Conservation (phyloP, 2,797 vertebrate genomes). For the Pseudomugil gertrudae region DNA sequence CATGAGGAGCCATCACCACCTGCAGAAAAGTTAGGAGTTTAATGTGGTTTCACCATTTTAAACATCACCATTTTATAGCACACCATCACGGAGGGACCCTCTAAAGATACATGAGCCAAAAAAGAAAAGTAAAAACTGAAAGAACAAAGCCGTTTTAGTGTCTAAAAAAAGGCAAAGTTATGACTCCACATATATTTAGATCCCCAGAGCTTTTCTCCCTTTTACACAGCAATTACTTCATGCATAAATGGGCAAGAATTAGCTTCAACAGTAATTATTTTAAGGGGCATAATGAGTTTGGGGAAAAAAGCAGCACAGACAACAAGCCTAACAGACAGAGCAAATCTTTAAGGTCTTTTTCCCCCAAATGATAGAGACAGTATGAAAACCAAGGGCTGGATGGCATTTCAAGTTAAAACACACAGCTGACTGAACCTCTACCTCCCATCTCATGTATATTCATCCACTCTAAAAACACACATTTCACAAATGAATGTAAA, state of each 20-base stretch:
- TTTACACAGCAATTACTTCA: constrained; percentile 70
- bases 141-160: constrained; percentile 40
- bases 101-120: constrained; percentile 53
- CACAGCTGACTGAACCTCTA: constrained; percentile 72
- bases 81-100: constrained; percentile 49
- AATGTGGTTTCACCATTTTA: constrained; percentile 19
- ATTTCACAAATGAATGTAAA: constrained; percentile 40
- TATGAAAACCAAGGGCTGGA: constrained; percentile 53
- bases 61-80: background rate
- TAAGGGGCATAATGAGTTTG: constrained; percentile 64
- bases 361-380: constrained; percentile 32
- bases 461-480: constrained; percentile 21
- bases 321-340: constrained; percentile 51
- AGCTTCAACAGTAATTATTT: constrained; percentile 71
- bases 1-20: constrained; percentile 99
- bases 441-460: constrained; percentile 37
- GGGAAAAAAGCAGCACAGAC: constrained; percentile 51
- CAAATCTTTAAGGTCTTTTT: constrained; percentile 22
- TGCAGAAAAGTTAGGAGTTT: constrained; percentile 63
- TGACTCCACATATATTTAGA: constrained; percentile 62
- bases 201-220: constrained; percentile 34
- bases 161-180: constrained; percentile 54
- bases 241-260: constrained; percentile 65
- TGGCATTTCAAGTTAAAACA: constrained; percentile 67
- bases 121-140: constrained; percentile 17